Percentiles rank a stretch among this genome's conserved stretches.
Conservation (phyloP, 2,888 invertebrate species). For the Papilio demoleus region DNA sequence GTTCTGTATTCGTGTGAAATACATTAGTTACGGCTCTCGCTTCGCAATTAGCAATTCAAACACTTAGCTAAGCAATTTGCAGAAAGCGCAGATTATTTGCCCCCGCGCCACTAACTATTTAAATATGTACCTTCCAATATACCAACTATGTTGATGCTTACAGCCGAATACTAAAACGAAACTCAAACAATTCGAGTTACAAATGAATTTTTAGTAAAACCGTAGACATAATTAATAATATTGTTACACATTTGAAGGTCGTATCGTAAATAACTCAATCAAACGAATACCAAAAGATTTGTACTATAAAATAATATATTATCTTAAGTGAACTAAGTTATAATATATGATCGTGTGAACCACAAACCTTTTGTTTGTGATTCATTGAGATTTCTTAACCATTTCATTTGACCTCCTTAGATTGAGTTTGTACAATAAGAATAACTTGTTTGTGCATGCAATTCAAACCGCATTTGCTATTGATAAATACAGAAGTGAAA, state of each 20-base stretch:
- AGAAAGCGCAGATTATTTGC: conserved; percentile 25
- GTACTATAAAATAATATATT: too few species aligned
- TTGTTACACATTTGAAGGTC: too few species aligned
- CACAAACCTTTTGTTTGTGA: conserved; percentile 16
- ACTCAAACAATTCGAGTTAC: too few species aligned
- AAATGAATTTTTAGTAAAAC: too few species aligned
- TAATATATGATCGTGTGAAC: conserved; percentile 6
- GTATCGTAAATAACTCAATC: too few species aligned
- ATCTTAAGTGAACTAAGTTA: not conserved
- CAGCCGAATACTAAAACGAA: too few species aligned
- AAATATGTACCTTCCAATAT: conserved; percentile 13
- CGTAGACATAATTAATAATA: too few species aligned
- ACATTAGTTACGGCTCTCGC: conserved; percentile 1
- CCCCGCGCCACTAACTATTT: conserved; percentile 10
- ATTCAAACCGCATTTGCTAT: conserved; percentile 1
- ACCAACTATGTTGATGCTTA: not conserved
- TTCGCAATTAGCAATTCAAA: conserved; percentile 40
- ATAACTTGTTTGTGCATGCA: conserved; percentile 9
- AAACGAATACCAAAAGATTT: too few species aligned
- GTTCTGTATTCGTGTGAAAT: not conserved
- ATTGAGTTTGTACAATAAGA: not conserved
- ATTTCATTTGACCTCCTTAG: conserved; percentile 1
- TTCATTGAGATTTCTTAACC: conserved; percentile 6
- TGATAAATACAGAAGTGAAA: conserved; percentile 13
- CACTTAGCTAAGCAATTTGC: conserved; percentile 25